phyloP scores from a whole-genome alignment of 2,797 vertebrate species.

The Crax fasciolata region DNA sequence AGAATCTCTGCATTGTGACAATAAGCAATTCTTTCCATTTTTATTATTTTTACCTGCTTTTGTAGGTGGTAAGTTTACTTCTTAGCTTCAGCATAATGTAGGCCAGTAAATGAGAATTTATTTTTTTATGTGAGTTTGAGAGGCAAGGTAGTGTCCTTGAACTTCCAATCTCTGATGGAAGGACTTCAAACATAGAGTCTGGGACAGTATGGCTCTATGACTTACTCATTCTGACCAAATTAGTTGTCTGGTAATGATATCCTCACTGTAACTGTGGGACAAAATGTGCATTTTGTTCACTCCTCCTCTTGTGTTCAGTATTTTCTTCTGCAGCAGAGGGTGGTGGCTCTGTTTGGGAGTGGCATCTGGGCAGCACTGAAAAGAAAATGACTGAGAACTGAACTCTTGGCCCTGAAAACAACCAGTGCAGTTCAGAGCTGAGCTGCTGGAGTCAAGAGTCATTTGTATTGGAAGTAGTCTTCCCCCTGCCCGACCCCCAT shows the following conservation, averaged over 20 bases:
- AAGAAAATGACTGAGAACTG: not conserved
- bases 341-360: not conserved
- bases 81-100: constrained; percentile 33
- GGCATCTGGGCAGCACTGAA: not conserved
- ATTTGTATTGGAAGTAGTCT: not conserved
- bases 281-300: not conserved
- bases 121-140: not conserved
- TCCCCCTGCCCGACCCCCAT: not conserved
- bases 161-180: not conserved
- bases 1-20: constrained; percentile 2
- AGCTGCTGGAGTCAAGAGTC: not conserved
- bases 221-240: not conserved
- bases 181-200: not conserved
- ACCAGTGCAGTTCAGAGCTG: not conserved
- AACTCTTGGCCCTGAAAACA: not conserved
- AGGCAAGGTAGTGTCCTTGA: constrained; percentile 6
- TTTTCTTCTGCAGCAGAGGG: not conserved
- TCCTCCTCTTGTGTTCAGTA: not conserved
- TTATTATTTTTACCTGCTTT: constrained; percentile 31
- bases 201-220: not conserved
- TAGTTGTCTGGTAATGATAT: not conserved
- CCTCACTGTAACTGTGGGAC: not conserved
- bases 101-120: constrained; percentile 58
- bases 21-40: constrained; percentile 43
- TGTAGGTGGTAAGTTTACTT: constrained; percentile 55